Percentiles rank a stretch among this genome's conserved stretches.
phyloP scores from a whole-genome alignment of 2,888 invertebrate species.

The Aspidiotus destructor region DNA sequence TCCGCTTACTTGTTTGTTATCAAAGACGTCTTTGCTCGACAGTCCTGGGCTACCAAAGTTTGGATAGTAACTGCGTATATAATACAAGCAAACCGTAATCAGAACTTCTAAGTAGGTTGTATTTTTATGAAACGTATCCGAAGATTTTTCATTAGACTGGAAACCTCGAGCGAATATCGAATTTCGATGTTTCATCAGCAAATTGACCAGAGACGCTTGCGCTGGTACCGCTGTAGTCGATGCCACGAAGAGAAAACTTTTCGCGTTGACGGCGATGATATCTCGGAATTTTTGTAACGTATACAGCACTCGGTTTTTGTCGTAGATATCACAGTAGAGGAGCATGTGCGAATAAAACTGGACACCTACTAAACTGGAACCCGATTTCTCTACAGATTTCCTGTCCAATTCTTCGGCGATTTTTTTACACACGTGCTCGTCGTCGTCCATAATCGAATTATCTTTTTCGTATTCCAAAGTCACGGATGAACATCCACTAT shows the following conservation, averaged over 20 bases:
- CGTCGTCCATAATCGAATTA: background rate
- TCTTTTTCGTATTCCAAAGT: slow-evolving; percentile 27
- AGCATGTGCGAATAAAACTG: slow-evolving; percentile 68
- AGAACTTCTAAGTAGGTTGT: slow-evolving; percentile 74
- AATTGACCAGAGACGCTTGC: slow-evolving; percentile 47
- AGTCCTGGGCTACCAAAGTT: slow-evolving; percentile 58
- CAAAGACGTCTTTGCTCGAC: slow-evolving; percentile 57
- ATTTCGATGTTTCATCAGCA: slow-evolving; percentile 65
- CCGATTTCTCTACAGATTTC: slow-evolving; percentile 26
- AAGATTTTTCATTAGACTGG: slow-evolving; percentile 48
- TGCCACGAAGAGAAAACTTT: slow-evolving; percentile 62
- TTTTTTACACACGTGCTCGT: slow-evolving; percentile 12
- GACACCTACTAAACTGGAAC: slow-evolving; percentile 11
- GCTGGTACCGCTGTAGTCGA: slow-evolving; percentile 55
- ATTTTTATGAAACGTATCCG: slow-evolving; percentile 42
- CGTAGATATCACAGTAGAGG: slow-evolving; percentile 68
- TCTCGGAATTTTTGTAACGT: slow-evolving; percentile 64
- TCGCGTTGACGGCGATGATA: slow-evolving; percentile 58
- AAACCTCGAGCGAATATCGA: slow-evolving; percentile 64
- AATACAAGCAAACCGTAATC: slow-evolving; percentile 65
- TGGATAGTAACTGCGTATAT: slow-evolving; percentile 67
- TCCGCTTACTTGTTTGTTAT: slow-evolving; percentile 52
- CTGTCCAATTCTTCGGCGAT: slow-evolving; percentile 18
- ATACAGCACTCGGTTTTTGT: slow-evolving; percentile 62
- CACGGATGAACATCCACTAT: slow-evolving; percentile 23